These are phyloP conservation scores for Paralichthys olivaceus DNA, from an alignment of 2,113 vertebrate genomes.

Conservation along the genomic window DNA sequence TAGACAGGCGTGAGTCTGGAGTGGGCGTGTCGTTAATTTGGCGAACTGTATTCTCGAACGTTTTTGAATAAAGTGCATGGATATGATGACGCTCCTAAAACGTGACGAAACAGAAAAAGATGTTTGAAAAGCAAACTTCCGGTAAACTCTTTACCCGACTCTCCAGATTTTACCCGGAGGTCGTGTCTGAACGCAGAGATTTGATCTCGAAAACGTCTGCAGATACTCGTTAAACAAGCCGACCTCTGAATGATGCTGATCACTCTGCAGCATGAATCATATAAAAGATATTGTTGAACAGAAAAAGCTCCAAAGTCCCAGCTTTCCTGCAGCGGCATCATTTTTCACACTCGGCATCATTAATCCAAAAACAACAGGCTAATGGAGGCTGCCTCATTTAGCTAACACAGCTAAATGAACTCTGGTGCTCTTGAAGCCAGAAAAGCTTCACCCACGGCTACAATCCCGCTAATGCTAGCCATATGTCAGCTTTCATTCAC, in stretches of 20 bases:
- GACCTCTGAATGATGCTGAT: neutral
- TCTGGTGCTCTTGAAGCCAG: constrained; percentile 28
- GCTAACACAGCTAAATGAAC: constrained; percentile 68
- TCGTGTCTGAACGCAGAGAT: too few relatives aligned
- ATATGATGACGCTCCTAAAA: too few relatives aligned
- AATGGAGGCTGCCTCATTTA: constrained; percentile 69
- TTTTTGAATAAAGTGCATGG: too few relatives aligned
- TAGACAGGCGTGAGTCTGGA: too few relatives aligned
- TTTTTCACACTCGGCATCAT: constrained; percentile 45
- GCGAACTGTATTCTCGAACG: too few relatives aligned
- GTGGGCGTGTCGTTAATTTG: too few relatives aligned
- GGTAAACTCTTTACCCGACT: too few relatives aligned
- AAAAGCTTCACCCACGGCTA: constrained; percentile 46
- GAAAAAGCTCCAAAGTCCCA: constrained; percentile 21
- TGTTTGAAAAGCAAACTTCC: too few relatives aligned
- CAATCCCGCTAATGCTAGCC: constrained; percentile 44
- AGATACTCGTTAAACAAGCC: too few relatives aligned
- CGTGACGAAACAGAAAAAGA: too few relatives aligned
- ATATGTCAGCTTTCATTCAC: constrained; percentile 57
- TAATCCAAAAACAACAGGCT: constrained; percentile 65
- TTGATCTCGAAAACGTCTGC: too few relatives aligned
- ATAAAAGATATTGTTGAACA: neutral
- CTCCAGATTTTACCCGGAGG: too few relatives aligned
- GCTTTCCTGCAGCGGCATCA: constrained; percentile 37
- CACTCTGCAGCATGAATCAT: neutral